These are phyloP conservation scores for Hanleya hanleyi DNA, from an alignment of 2,888 invertebrate species.

Conservation along the genomic window DNA sequence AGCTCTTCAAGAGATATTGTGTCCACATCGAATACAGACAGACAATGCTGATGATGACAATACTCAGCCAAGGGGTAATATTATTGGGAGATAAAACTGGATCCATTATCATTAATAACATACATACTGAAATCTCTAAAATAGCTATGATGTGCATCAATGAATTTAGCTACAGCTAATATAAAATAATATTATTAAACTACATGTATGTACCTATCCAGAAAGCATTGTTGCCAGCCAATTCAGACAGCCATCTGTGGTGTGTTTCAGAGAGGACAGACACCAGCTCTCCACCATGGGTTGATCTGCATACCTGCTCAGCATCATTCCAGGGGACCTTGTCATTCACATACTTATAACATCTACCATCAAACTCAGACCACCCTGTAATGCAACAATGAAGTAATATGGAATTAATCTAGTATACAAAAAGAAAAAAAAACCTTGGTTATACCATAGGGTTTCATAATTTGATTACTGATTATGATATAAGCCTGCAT, in stretches of 20 bases:
- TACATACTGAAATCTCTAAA: not conserved
- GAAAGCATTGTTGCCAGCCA: conserved; percentile 58
- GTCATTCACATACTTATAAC: conserved; percentile 64
- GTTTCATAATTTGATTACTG: too few species aligned
- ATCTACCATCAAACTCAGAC: conserved; percentile 60
- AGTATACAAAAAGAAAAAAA: too few species aligned
- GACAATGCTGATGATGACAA: too few species aligned
- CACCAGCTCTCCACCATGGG: conserved; percentile 59
- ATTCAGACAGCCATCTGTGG: conserved; percentile 57
- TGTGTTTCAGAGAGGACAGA: conserved; percentile 62
- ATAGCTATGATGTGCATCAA: not conserved
- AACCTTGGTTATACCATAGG: too few species aligned
- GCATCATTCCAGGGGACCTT: conserved; percentile 66
- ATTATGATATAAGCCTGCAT: too few species aligned
- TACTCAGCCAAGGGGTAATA: too few species aligned
- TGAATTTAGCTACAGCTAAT: not conserved
- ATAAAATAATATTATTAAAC: not conserved
- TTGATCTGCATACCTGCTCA: conserved; percentile 57
- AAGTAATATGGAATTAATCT: too few species aligned
- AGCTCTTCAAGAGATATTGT: too few species aligned
- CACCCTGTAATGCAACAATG: too few species aligned
- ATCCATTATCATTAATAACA: not conserved
- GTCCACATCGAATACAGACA: too few species aligned
- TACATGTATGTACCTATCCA: conserved; percentile 73
- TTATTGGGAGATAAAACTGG: not conserved